Percentiles rank a stretch among this genome's conserved stretches.
Evolutionary conservation across 53 echinoderm and acorn worm genomes (phyloP).

Genomic region (Henricia sp.): DNA sequence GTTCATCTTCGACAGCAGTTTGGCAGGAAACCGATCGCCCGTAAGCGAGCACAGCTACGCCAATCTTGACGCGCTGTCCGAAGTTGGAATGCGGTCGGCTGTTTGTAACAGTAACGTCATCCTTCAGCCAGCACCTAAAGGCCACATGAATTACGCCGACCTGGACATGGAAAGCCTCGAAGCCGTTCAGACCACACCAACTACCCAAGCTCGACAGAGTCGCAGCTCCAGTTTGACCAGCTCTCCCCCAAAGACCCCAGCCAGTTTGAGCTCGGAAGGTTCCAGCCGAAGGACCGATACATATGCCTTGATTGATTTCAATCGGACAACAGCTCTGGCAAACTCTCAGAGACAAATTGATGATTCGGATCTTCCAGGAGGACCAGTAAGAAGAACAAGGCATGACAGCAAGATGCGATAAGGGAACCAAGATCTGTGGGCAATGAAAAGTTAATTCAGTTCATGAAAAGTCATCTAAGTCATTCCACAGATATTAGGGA

Average conservation of each 20-base stretch:
- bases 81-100: constrained; percentile 48
- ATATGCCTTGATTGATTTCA: constrained; percentile 92
- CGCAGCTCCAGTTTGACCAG: constrained; percentile 77
- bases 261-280: constrained; percentile 34
- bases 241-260: constrained; percentile 87
- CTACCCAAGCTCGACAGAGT: constrained; percentile 28
- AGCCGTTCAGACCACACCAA: constrained; percentile 21
- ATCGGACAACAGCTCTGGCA: constrained; percentile 88
- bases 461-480: not conserved
- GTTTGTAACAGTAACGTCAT: constrained; percentile 21
- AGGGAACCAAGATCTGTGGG: not conserved
- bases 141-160: constrained; percentile 90
- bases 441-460: not conserved
- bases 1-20: constrained; percentile 75
- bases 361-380: constrained; percentile 69
- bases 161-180: constrained; percentile 81
- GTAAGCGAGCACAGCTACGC: constrained; percentile 83
- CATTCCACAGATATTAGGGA: not conserved
- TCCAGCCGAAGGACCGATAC: constrained; percentile 71
- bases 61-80: constrained; percentile 76
- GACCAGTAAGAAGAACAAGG: constrained; percentile 69
- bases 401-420: constrained; percentile 72
- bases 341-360: constrained; percentile 81
- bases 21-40: constrained; percentile 73
- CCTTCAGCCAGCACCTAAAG: constrained; percentile 90